Conservation (phyloP, 2,113 vertebrate species). For the Podiceps cristatus region DNA sequence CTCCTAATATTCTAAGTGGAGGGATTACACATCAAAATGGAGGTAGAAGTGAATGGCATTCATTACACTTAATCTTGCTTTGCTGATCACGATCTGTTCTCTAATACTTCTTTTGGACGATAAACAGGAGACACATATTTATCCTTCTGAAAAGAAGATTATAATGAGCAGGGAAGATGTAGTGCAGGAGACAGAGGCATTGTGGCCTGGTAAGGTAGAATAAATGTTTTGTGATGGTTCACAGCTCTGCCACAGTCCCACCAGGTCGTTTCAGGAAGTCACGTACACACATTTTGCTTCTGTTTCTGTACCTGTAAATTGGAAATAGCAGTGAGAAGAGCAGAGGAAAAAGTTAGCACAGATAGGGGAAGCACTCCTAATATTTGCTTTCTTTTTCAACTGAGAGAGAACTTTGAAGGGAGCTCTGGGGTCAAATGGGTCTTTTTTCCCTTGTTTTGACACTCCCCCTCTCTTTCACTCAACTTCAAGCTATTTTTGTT, state of each 20-base stretch:
- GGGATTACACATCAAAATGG: background rate
- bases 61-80: fast-evolving
- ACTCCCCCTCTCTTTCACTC: background rate
- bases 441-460: background rate
- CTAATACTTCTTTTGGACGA: background rate
- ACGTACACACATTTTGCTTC: background rate
- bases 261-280: background rate
- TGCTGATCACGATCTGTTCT: background rate
- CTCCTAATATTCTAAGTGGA: background rate
- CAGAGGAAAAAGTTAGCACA: background rate
- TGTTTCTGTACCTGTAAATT: background rate
- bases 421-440: background rate
- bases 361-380: background rate
- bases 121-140: background rate
- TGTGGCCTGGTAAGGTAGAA: background rate
- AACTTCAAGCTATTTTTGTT: background rate
- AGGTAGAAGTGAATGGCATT: background rate
- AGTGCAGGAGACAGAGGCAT: background rate
- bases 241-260: background rate
- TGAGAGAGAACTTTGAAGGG: background rate
- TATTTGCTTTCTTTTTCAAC: background rate
- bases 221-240: background rate
- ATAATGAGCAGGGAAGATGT: background rate
- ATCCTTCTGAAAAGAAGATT: background rate
- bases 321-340: background rate